These are phyloP conservation scores for Myotis pilosus DNA, from an alignment of 2,797 vertebrate species.

Conservation along the genomic window DNA sequence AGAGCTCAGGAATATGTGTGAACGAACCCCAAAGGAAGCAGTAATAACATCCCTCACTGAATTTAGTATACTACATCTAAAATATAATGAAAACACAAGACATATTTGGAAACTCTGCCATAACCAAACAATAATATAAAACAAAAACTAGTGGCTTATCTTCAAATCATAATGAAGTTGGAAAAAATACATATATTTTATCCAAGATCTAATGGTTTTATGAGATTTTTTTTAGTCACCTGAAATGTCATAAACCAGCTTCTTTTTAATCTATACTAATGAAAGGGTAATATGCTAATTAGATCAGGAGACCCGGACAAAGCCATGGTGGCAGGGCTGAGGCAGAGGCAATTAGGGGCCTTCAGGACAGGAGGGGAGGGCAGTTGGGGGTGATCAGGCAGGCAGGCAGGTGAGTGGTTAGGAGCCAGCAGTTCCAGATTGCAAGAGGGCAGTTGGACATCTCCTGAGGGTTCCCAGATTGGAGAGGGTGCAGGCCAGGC, in stretches of 20 bases:
- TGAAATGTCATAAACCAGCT: neutral
- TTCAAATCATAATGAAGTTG: neutral
- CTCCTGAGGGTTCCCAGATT: too few species aligned
- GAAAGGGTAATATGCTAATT: too few species aligned
- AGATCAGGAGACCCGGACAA: too few species aligned
- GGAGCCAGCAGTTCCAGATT: too few species aligned
- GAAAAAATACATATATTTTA: neutral
- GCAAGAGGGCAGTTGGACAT: too few species aligned
- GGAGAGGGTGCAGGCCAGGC: too few species aligned
- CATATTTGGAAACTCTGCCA: neutral
- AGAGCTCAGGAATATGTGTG: neutral
- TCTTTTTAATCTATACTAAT: neutral
- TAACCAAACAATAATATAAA: neutral
- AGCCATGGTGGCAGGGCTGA: too few species aligned
- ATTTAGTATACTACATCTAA: neutral
- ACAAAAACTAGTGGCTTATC: neutral
- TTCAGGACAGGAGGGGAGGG: too few species aligned
- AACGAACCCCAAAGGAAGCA: neutral
- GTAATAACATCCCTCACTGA: neutral
- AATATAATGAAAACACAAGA: neutral
- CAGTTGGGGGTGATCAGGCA: too few species aligned
- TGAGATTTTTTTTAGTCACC: neutral
- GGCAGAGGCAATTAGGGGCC: too few species aligned
- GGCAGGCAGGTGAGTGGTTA: too few species aligned
- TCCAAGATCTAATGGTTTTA: neutral